Evolutionary conservation across 2,797 vertebrate genomes (phyloP).

Genomic region (Gymnothorax javanicus): DNA sequence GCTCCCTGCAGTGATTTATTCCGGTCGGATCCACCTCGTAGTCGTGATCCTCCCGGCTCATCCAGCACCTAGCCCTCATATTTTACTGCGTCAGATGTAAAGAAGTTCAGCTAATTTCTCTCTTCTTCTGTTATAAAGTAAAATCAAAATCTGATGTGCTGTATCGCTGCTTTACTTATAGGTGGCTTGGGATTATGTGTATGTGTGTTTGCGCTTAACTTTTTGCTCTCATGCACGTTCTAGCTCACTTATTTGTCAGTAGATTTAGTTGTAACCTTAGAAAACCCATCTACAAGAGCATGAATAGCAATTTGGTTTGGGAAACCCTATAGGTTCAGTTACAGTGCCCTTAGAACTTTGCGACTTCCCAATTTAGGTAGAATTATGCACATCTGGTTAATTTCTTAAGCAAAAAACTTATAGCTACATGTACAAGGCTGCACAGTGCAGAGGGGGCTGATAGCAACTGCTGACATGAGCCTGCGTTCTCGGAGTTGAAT

Average conservation of each 20-base stretch:
- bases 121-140: slow-evolving; percentile 34
- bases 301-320: neutral
- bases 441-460: slow-evolving; percentile 26
- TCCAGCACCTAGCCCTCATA: slow-evolving; percentile 55
- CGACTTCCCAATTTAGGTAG: slow-evolving; percentile 18
- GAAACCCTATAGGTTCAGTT: neutral
- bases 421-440: too few relatives aligned
- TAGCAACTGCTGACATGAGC: slow-evolving; percentile 46
- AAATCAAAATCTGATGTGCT: slow-evolving; percentile 39
- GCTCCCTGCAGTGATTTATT: slow-evolving; percentile 75
- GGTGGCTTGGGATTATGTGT: slow-evolving; percentile 7
- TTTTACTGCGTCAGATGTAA: slow-evolving; percentile 65
- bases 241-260: neutral
- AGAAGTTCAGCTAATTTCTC: slow-evolving; percentile 52
- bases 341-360: neutral
- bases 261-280: neutral
- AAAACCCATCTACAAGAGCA: neutral
- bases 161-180: slow-evolving; percentile 40
- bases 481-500: slow-evolving; percentile 48
- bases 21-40: slow-evolving; percentile 75
- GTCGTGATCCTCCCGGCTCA: slow-evolving; percentile 71
- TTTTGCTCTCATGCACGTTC: neutral
- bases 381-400: neutral
- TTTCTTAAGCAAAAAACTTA: slow-evolving; percentile 16
- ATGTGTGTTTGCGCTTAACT: neutral